Percentiles rank a stretch among this genome's conserved stretches.
Conservation (phyloP, 2,888 invertebrate species). For the Steromphala cineraria region DNA sequence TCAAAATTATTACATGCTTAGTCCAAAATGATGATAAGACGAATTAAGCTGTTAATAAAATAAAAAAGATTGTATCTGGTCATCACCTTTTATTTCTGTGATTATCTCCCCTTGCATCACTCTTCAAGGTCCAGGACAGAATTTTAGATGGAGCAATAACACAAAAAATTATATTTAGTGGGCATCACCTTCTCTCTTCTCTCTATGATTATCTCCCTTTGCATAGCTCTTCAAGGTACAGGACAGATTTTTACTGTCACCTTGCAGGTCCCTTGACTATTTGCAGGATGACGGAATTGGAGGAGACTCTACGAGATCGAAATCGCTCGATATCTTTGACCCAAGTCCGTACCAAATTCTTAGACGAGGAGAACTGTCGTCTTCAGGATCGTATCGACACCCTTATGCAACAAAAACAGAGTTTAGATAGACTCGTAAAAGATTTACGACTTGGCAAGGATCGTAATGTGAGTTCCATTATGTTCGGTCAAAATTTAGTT, state of each 20-base stretch:
- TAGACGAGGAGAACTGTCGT: constrained; percentile 71
- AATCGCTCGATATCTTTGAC: constrained; percentile 62
- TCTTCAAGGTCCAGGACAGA: too few species aligned
- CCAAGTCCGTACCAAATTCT: constrained; percentile 64
- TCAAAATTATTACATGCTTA: too few species aligned
- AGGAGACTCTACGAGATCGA: constrained; percentile 66
- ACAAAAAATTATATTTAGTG: too few species aligned
- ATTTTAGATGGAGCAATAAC: too few species aligned
- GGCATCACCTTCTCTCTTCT: too few species aligned
- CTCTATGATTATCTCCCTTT: neutral
- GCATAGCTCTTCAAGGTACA: neutral
- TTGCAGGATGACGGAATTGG: constrained; percentile 70
- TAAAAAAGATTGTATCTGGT: too few species aligned
- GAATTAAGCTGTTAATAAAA: too few species aligned
- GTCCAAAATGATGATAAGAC: too few species aligned
- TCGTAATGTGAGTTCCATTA: constrained; percentile 51
- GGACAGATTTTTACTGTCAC: constrained; percentile 24
- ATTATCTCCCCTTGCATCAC: too few species aligned
- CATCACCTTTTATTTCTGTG: too few species aligned
- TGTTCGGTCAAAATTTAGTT: too few species aligned
- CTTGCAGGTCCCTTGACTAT: constrained; percentile 50
- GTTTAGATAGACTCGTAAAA: constrained; percentile 64
- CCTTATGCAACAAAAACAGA: constrained; percentile 65
- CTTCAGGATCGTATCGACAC: constrained; percentile 66
- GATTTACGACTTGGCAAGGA: constrained; percentile 63